phyloP scores from a whole-genome alignment of 2,797 vertebrate species.

The Acipenser transmontanus region DNA sequence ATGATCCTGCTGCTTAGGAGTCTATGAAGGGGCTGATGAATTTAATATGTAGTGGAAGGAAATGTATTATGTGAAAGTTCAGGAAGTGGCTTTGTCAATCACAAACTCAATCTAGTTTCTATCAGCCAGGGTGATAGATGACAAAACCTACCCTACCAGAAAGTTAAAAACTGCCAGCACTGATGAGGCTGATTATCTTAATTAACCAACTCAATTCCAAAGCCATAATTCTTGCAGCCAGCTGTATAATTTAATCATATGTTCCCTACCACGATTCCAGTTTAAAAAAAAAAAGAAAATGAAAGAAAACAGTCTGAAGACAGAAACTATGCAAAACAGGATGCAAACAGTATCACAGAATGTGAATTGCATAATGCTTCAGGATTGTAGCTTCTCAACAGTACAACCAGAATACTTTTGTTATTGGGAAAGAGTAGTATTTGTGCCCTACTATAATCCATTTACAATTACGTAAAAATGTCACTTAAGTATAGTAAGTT shows the following conservation, averaged over 20 bases:
- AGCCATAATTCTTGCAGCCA: conserved; percentile 36
- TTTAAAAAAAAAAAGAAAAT: too few species aligned
- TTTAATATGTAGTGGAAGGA: conserved; percentile 3
- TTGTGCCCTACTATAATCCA: too few species aligned
- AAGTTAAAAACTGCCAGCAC: conserved; percentile 35
- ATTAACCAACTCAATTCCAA: conserved; percentile 53
- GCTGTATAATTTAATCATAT: conserved; percentile 35
- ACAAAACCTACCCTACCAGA: conserved; percentile 38
- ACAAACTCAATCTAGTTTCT: conserved; percentile 31
- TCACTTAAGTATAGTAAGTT: too few species aligned
- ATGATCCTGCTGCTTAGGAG: not conserved
- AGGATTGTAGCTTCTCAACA: too few species aligned
- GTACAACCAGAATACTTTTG: too few species aligned
- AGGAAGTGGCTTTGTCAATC: conserved; percentile 54
- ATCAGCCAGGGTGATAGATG: conserved; percentile 35
- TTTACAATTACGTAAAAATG: too few species aligned
- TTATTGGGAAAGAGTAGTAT: too few species aligned
- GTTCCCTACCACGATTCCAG: too few species aligned
- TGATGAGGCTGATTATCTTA: conserved; percentile 62
- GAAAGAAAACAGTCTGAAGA: too few species aligned
- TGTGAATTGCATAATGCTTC: too few species aligned
- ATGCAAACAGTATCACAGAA: too few species aligned
- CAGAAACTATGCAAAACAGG: too few species aligned
- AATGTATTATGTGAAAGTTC: conserved; percentile 51
- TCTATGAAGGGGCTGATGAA: not conserved